Evolutionary conservation across 1,140 invertebrate species (phyloP).

Genomic region (Neodiprion virginianus): DNA sequence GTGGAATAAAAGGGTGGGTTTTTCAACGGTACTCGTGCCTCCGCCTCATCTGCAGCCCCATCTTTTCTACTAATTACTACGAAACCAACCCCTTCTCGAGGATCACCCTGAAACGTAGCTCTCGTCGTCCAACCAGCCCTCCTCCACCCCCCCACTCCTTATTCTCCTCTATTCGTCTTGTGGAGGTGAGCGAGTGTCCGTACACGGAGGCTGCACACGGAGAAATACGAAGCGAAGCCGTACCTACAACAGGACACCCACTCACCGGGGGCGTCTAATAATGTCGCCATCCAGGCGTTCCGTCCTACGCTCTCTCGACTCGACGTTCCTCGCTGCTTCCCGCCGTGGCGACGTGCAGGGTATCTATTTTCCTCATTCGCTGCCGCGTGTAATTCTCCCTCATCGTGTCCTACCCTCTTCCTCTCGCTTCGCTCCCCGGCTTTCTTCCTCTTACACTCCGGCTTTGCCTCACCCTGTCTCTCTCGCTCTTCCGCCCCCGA

Average conservation of each 20-base stretch:
- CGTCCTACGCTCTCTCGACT: conserved; percentile 37
- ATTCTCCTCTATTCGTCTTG: too few relatives aligned
- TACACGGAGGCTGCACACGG: neutral
- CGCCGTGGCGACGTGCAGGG: conserved; percentile 27
- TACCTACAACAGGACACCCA: conserved; percentile 40
- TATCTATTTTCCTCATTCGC: conserved; percentile 24
- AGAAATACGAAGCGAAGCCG: neutral
- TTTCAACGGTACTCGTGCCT: conserved; percentile 20
- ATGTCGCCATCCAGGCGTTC: conserved; percentile 62
- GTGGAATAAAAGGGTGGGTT: conserved; percentile 13
- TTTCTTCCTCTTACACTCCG: too few relatives aligned
- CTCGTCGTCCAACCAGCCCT: conserved; percentile 18
- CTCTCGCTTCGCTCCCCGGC: neutral
- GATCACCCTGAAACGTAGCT: conserved; percentile 8
- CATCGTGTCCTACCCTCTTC: neutral
- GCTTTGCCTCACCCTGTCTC: neutral
- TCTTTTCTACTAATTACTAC: conserved; percentile 60
- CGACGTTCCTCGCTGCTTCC: conserved; percentile 25
- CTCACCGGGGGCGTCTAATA: conserved; percentile 61
- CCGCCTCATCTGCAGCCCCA: conserved; percentile 41
- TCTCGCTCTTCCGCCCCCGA: neutral
- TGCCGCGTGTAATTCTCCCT: conserved; percentile 17
- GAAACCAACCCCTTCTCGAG: conserved; percentile 30
- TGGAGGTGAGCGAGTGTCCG: too few relatives aligned
- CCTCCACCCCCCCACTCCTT: conserved; percentile 23